phyloP scores from a whole-genome alignment of 2,888 invertebrate species.

The Eledona agricola region DNA sequence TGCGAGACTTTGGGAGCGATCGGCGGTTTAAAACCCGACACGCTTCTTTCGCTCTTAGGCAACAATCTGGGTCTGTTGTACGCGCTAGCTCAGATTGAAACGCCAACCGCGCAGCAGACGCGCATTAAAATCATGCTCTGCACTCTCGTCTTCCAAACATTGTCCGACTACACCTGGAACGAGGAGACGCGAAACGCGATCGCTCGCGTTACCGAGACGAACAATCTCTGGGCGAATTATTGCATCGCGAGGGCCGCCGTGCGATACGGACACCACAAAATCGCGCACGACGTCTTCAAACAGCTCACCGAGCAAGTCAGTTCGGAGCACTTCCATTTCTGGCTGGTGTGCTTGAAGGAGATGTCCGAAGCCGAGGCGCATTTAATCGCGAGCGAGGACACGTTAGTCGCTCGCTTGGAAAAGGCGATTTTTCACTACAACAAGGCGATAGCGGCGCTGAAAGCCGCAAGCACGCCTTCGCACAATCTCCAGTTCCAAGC shows the following conservation, averaged over 20 bases:
- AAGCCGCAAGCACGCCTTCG: constrained; percentile 73
- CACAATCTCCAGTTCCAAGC: constrained; percentile 76
- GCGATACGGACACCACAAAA: constrained; percentile 76
- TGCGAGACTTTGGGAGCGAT: constrained; percentile 82
- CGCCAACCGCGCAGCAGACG: constrained; percentile 57
- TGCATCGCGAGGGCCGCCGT: constrained; percentile 87
- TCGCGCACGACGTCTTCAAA: constrained; percentile 68
- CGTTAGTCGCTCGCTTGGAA: constrained; percentile 64
- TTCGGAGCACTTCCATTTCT: constrained; percentile 89
- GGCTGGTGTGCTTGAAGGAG: constrained; percentile 82
- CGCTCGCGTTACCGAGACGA: constrained; percentile 63
- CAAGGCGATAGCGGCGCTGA: constrained; percentile 70
- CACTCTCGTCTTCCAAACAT: constrained; percentile 83
- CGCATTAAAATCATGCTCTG: constrained; percentile 78
- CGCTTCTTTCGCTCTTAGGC: constrained; percentile 67
- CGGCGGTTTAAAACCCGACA: constrained; percentile 70
- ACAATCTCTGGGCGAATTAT: constrained; percentile 86
- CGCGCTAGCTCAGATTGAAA: constrained; percentile 53
- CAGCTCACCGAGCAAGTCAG: constrained; percentile 70
- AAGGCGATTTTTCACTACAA: constrained; percentile 70
- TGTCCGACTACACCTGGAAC: constrained; percentile 76
- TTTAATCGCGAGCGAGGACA: constrained; percentile 62
- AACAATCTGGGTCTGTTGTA: constrained; percentile 64
- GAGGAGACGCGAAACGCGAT: constrained; percentile 68
- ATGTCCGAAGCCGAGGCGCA: constrained; percentile 78